Conservation (phyloP, 2,888 invertebrate species). For the Alloplasta piceator region DNA sequence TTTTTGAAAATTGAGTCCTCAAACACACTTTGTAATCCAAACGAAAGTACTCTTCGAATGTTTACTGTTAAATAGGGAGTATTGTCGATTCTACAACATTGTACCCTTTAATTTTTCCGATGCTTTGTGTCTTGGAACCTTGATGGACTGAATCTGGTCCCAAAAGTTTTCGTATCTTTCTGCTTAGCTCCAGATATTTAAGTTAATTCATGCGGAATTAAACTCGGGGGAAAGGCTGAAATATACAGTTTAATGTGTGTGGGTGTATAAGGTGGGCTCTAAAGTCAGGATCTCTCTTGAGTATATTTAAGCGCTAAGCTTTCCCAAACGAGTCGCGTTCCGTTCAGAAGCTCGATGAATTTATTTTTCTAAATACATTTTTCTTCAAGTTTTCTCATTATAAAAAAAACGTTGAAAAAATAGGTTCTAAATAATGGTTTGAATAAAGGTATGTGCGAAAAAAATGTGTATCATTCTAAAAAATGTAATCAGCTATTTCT, state of each 20-base stretch:
- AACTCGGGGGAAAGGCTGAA: slow-evolving; percentile 62
- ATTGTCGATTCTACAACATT: no score
- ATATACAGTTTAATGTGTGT: slow-evolving; percentile 42
- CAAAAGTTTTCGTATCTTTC: slow-evolving; percentile 61
- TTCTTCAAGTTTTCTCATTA: neutral
- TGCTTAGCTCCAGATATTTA: slow-evolving; percentile 66
- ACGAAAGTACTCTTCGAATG: no score
- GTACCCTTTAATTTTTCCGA: neutral
- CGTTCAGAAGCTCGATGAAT: slow-evolving; percentile 17
- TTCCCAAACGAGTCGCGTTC: slow-evolving; percentile 20
- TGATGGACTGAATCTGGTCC: neutral
- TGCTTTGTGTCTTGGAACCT: neutral
- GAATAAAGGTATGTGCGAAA: no score
- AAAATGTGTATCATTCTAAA: no score
- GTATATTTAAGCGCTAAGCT: slow-evolving; percentile 44
- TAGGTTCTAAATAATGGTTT: no score
- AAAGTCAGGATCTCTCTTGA: slow-evolving; percentile 32
- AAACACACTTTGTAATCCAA: no score
- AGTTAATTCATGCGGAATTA: slow-evolving; percentile 66
- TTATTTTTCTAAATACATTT: slow-evolving; percentile 14
- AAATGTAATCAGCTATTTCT: no score
- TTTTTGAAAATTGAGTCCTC: no score
- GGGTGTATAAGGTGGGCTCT: slow-evolving; percentile 2
- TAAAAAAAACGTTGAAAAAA: neutral
- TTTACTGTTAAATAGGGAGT: no score